Base-by-base conservation (phyloP, 2,797 vertebrate species). In the Masticophis lateralis region DNA sequence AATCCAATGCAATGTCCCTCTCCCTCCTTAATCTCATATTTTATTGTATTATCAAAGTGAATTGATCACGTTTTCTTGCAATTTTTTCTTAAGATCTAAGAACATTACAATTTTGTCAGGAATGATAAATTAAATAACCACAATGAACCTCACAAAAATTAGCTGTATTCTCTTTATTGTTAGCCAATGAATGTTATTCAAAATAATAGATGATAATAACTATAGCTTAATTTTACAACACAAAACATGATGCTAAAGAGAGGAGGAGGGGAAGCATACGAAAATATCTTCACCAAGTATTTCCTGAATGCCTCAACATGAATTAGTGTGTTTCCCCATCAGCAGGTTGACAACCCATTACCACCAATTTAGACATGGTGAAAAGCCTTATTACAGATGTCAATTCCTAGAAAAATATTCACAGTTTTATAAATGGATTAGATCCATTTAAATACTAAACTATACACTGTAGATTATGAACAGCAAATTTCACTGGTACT, bases 121-220 rank as follows among this genome's bases (percentile, higher is more conserved):
- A 95, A 96, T 95, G 96, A 51, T 93, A 37, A 74, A 43, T 97
- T 96, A 98, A 98, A 98, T 97, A 97, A 97, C 97, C 98, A 97
- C 97, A 98, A 53, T 96, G 97, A 94, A 97, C 95, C 96, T 98
- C 97, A 92, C 94, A 97, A 96, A 97, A 97, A 97, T 98, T 96
- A 97, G 97, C 96, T 97, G 97, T 98, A 97, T 97, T 97, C 96
- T 98, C 97, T 98, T 98, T 98, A 98, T 98, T 98, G 97, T 98
- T 98, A 98, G 98, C 97, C 98, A 98, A 98, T 96, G 96, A 97
- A 97, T 97, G 97, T 98, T 98, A 98, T 98, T 97, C 97, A 98
- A 98, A 98, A 98, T 98, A 97, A 97, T 97, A 98, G 97, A 96
- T 97, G 97, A 97, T 91, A 63, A 89, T 91, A 97, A 97, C 60